phyloP scores from a whole-genome alignment of 2,797 vertebrate genomes.

The Macropodus opercularis region DNA sequence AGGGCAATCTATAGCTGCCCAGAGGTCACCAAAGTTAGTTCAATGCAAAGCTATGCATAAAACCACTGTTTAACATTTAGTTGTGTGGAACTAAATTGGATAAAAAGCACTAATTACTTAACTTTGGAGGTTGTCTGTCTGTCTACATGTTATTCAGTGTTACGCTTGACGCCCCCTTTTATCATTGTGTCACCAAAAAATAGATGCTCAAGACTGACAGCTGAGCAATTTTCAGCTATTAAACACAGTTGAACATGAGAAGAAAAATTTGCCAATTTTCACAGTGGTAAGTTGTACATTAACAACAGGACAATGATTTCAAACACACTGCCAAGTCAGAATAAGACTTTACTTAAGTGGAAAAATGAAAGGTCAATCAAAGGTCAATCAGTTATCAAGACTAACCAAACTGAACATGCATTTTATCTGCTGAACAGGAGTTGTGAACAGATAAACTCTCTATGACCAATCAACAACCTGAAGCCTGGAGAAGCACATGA shows the following conservation, averaged over 20 bases:
- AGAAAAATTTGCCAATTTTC: background rate
- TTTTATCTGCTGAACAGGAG: no score
- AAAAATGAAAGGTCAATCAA: no score
- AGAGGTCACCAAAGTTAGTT: background rate
- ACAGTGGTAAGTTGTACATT: background rate
- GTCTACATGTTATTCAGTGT: background rate
- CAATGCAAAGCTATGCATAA: background rate
- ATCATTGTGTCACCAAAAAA: background rate
- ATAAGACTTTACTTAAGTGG: no score
- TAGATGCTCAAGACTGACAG: background rate
- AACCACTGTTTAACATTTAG: no score
- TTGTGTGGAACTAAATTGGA: no score
- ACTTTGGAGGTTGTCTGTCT: background rate
- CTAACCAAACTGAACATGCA: no score
- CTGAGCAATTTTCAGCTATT: slow-evolving; percentile 8
- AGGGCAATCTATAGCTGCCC: background rate
- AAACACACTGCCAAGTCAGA: no score
- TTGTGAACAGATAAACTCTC: no score
- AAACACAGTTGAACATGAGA: background rate
- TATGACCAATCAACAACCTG: no score
- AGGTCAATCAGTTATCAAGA: no score
- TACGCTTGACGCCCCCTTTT: background rate
- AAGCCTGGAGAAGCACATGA: no score
- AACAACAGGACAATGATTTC: background rate
- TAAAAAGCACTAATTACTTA: no score